phyloP scores from a whole-genome alignment of 1,140 invertebrate species.

The Temnothorax nylanderi region DNA sequence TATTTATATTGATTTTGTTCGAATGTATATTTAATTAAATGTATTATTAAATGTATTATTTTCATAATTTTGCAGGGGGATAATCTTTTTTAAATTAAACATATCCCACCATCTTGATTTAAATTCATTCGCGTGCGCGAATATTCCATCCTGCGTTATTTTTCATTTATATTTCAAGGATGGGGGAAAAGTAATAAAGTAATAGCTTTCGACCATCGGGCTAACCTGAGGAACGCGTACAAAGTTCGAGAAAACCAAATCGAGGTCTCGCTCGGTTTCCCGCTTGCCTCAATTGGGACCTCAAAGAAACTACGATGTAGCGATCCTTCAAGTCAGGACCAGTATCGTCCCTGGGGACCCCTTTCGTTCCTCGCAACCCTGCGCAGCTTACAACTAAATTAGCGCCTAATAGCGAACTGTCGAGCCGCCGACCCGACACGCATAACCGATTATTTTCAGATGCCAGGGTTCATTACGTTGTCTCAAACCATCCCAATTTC shows the following conservation, averaged over 20 bases:
- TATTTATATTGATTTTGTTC: background rate
- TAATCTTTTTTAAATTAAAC: conserved; percentile 17
- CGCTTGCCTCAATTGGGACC: conserved; percentile 61
- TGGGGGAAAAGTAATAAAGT: conserved; percentile 13
- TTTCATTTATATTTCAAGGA: background rate
- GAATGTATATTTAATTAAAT: background rate
- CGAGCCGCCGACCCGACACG: conserved; percentile 22
- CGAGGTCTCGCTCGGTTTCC: conserved; percentile 57
- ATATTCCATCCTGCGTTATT: background rate
- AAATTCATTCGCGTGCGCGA: background rate
- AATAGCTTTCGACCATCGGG: conserved; percentile 3
- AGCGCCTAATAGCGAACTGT: conserved; percentile 72
- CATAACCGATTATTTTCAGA: conserved; percentile 58
- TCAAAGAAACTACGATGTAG: conserved; percentile 60
- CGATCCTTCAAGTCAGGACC: conserved; percentile 57
- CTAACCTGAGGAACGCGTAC: conserved; percentile 28
- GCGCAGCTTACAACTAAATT: conserved; percentile 73
- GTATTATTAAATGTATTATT: conserved; percentile 5
- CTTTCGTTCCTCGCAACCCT: conserved; percentile 71
- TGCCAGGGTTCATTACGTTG: conserved; percentile 8
- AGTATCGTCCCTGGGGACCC: conserved; percentile 70
- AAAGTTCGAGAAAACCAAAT: conserved; percentile 48
- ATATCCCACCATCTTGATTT: conserved; percentile 3
- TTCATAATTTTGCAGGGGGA: background rate
- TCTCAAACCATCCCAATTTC: background rate